Evolutionary conservation across 2,888 invertebrate genomes (phyloP).

Genomic region (Cryptocheilus praepositus): DNA sequence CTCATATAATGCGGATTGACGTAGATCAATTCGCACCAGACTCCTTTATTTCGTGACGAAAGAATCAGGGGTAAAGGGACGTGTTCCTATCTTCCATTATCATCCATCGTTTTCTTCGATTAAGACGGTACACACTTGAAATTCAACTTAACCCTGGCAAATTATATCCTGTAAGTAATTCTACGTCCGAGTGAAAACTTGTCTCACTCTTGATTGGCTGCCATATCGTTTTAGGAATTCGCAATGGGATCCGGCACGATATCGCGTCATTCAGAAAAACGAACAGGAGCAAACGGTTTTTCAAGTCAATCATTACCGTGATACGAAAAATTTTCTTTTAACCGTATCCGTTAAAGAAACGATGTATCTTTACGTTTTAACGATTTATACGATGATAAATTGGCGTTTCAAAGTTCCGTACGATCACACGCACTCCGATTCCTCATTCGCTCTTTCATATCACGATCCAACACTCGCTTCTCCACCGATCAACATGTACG

Average conservation of each 20-base stretch:
- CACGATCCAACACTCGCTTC: constrained; percentile 22
- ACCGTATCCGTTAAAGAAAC: constrained; percentile 35
- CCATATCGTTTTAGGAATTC: constrained; percentile 18
- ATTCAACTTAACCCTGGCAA: constrained; percentile 18
- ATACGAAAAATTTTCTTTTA: neutral
- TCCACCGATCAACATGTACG: constrained; percentile 45
- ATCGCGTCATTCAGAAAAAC: neutral
- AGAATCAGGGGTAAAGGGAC: neutral
- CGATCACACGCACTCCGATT: constrained; percentile 31
- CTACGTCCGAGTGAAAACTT: neutral
- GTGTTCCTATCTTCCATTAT: neutral
- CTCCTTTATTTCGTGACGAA: neutral
- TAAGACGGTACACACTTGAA: constrained; percentile 3
- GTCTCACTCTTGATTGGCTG: constrained; percentile 24
- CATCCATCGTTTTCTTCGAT: constrained; percentile 6
- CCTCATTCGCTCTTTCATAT: constrained; percentile 28
- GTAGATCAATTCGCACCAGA: too few relatives aligned
- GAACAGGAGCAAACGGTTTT: constrained; percentile 7
- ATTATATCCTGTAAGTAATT: neutral
- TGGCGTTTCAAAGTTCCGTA: constrained; percentile 28
- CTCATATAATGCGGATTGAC: constrained; percentile 21
- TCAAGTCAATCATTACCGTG: neutral
- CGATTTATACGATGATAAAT: constrained; percentile 41
- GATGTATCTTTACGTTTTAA: constrained; percentile 25
- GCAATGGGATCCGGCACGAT: constrained; percentile 2